These are phyloP conservation scores for Acanthochromis polyacanthus DNA, from an alignment of 2,113 vertebrate species.

Conservation along the genomic window DNA sequence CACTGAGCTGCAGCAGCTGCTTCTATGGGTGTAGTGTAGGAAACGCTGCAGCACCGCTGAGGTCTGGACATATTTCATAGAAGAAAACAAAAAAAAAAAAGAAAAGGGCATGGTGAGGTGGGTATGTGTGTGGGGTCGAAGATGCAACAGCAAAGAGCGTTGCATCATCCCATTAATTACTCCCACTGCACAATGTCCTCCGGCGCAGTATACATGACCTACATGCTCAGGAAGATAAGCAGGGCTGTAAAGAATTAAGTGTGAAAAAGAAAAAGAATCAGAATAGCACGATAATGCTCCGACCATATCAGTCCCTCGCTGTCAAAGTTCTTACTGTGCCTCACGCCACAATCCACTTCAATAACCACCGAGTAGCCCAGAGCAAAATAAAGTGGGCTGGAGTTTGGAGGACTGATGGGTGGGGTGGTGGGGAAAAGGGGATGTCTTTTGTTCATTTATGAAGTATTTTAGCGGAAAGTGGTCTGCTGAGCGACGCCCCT, in stretches of 20 bases:
- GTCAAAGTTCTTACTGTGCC: slow-evolving; percentile 33
- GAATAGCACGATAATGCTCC: slow-evolving; percentile 34
- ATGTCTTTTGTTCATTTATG: slow-evolving; percentile 41
- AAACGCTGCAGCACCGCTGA: slow-evolving; percentile 50
- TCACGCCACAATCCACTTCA: slow-evolving; percentile 15
- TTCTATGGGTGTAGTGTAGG: slow-evolving; percentile 42
- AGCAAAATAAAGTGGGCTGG: background rate
- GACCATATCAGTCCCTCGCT: slow-evolving; percentile 36
- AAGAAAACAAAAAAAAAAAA: slow-evolving; percentile 35
- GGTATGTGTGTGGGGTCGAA: slow-evolving; percentile 28
- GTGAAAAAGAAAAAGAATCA: slow-evolving; percentile 16
- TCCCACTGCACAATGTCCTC: slow-evolving; percentile 61
- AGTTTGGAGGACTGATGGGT: background rate
- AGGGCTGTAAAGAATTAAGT: slow-evolving; percentile 35
- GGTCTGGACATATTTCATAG: slow-evolving; percentile 28
- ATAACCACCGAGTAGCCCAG: slow-evolving; percentile 12
- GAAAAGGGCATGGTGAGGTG: slow-evolving; percentile 1
- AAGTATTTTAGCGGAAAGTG: slow-evolving; percentile 49
- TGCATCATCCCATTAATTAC: slow-evolving; percentile 79
- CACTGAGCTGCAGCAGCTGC: slow-evolving; percentile 57
- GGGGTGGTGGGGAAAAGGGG: background rate
- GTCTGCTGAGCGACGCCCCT: slow-evolving; percentile 29
- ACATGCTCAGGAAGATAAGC: slow-evolving; percentile 62
- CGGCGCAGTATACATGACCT: slow-evolving; percentile 64
- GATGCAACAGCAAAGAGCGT: slow-evolving; percentile 64